A percentile compares a stretch with the other conserved stretches of the same genome.
These are phyloP conservation scores for Pogonocichla stellata DNA, from an alignment of 2,113 vertebrate species.

Conservation along the genomic window DNA sequence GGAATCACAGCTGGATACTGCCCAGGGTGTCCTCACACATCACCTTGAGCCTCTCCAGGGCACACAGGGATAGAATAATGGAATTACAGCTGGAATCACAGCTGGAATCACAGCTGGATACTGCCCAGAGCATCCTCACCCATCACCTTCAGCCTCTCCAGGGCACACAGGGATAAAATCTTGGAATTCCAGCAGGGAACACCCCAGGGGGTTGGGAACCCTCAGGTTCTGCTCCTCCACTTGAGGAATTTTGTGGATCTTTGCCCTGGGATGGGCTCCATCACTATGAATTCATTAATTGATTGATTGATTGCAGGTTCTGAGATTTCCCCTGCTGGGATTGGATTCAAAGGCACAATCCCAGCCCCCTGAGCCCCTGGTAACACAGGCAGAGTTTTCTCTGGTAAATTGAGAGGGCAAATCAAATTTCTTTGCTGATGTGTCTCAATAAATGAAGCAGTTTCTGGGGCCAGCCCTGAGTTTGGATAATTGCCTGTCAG, in stretches of 20 bases:
- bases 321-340: accelerated
- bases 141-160: neutral
- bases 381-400: neutral
- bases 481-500: constrained; percentile 1
- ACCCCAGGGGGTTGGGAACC: neutral
- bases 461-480: constrained; percentile 18
- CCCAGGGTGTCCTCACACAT: neutral
- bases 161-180: accelerated
- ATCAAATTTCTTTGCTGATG: constrained; percentile 24
- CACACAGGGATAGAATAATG: accelerated
- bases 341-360: accelerated
- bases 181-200: neutral
- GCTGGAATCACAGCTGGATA: neutral
- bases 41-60: neutral
- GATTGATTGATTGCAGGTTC: no score
- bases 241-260: neutral
- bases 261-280: neutral
- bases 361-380: neutral
- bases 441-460: constrained; percentile 40
- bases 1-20: neutral
- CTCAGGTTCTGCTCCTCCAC: neutral
- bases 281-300: neutral
- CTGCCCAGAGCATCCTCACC: neutral
- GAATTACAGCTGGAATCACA: neutral
- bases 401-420: neutral